A percentile compares a stretch with the other conserved stretches of the same genome.
Conservation (phyloP, 2,113 vertebrate genomes). For the Octodon degus region DNA sequence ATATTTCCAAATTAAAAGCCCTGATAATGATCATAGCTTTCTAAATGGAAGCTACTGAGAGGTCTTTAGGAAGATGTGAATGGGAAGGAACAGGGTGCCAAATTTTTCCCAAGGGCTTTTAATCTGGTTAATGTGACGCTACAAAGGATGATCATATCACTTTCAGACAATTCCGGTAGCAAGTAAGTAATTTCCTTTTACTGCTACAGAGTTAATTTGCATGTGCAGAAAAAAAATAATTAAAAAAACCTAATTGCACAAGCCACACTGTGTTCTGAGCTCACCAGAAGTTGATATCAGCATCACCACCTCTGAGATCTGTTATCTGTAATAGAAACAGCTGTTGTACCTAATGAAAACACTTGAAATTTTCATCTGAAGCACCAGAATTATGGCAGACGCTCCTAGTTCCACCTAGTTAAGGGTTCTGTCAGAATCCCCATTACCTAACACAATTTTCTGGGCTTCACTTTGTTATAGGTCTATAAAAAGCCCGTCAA, state of each 20-base stretch:
- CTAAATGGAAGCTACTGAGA: conserved; percentile 72
- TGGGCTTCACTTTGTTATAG: conserved; percentile 68
- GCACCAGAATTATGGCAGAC: conserved; percentile 84
- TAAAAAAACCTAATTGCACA: conserved; percentile 79
- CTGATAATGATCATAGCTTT: conserved; percentile 68
- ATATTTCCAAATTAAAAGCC: conserved; percentile 75
- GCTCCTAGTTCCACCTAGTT: conserved; percentile 79
- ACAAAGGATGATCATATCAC: conserved; percentile 76
- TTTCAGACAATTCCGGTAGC: conserved; percentile 76
- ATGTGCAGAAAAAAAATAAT: conserved; percentile 76
- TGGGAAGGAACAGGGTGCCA: conserved; percentile 72
- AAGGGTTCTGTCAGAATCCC: conserved; percentile 80
- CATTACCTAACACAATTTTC: conserved; percentile 75
- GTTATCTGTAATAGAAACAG: conserved; percentile 86
- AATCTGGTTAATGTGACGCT: conserved; percentile 78
- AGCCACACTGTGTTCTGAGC: conserved; percentile 76
- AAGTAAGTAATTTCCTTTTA: conserved; percentile 86
- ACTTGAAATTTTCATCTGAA: conserved; percentile 82
- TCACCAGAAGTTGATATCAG: conserved; percentile 82
- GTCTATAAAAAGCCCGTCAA: conserved; percentile 76
- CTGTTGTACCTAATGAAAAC: conserved; percentile 87
- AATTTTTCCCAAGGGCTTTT: conserved; percentile 80
- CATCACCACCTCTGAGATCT: conserved; percentile 81
- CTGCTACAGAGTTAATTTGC: conserved; percentile 84
- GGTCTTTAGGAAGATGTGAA: conserved; percentile 75